Base-by-base conservation (phyloP, 2,113 vertebrate species). In the Fregetta grallaria region DNA sequence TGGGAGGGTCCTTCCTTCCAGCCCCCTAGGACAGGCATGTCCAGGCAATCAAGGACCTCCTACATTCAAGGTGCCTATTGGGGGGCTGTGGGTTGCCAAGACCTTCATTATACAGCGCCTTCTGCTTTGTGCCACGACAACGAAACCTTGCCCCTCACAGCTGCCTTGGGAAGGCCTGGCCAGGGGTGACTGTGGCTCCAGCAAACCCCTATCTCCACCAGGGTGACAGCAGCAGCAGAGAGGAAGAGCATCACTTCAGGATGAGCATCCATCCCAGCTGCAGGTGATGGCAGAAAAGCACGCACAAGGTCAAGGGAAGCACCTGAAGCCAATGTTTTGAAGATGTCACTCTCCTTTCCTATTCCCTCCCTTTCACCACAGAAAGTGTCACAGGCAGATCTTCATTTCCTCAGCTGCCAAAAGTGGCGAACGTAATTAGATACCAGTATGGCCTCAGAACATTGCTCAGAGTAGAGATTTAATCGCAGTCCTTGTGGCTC, bases 361-460 rank as follows among this genome's bases (percentile, higher is more conserved):
- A 38, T 90, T 93, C 77, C 52, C 70, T 95, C 77, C 77, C 63
- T 94, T 95, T 96, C 91, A 96, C 91, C 73, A 85, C 80, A 94
- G 61, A 85, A 52, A 78, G n/a, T 76, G 94, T 96, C 73, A 87
- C 87, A 68, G 86, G 47, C 49, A 87, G 45, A 85, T 91, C 74
- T 73, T 81, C 30, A 53, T 90, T 96, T 96, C 85, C 90, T 90
- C 87, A 61, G 70, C 70, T 95, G 78, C 77, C 93, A 93, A 62
- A 85, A 94, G 70, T 7, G 0, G n/a, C 86, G 92, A 96, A 90
- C 84, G n/a, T 90, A 89, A 95, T 94, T 93, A 94, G 92, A 72
- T 93, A 91, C 25, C 65, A 61, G 56, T 29, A 75, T 61, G 92
- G 87, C 92, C 78, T 96, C 87, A 90, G 80, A 96, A 93, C 56